phyloP scores from a whole-genome alignment of 30 jellyfish, hydroid and myxozoan genomes.

The Pelagia noctiluca region DNA sequence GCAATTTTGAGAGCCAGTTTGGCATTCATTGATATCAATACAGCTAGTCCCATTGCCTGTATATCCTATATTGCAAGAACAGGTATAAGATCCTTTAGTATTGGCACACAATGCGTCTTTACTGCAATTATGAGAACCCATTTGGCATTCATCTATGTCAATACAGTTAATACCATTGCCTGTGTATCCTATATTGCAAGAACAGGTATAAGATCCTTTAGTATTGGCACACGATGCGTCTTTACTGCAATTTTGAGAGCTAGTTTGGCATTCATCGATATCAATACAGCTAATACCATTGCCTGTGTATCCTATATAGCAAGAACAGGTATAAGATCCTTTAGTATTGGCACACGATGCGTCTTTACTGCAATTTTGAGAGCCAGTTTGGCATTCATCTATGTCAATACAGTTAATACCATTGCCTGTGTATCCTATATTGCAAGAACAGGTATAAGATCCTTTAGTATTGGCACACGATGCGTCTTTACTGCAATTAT shows the following conservation, averaged over 20 bases:
- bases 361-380: conserved; percentile 28
- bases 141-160: conserved; percentile 61
- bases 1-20: conserved; percentile 9
- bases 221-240: conserved; percentile 51
- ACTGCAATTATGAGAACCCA: conserved; percentile 54
- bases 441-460: conserved; percentile 59
- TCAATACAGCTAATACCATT: conserved; percentile 54
- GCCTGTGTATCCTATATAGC: conserved; percentile 43
- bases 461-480: conserved; percentile 59
- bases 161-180: conserved; percentile 52
- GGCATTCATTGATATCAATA: conserved; percentile 53
- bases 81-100: conserved; percentile 27
- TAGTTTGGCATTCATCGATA: conserved; percentile 47
- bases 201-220: conserved; percentile 44
- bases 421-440: conserved; percentile 52
- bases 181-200: conserved; percentile 43
- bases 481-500: conserved; percentile 46
- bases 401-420: conserved; percentile 54
- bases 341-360: conserved; percentile 20
- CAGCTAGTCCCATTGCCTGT: conserved; percentile 55
- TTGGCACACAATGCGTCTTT: conserved; percentile 41
- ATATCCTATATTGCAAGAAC: conserved; percentile 46
- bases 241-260: conserved; percentile 21
- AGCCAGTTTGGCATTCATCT: conserved; percentile 26
- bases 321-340: conserved; percentile 23